A percentile compares a stretch with the other conserved stretches of the same genome.
Evolutionary conservation across 2,113 vertebrate genomes (phyloP).

Genomic region (Fulmarus glacialis): DNA sequence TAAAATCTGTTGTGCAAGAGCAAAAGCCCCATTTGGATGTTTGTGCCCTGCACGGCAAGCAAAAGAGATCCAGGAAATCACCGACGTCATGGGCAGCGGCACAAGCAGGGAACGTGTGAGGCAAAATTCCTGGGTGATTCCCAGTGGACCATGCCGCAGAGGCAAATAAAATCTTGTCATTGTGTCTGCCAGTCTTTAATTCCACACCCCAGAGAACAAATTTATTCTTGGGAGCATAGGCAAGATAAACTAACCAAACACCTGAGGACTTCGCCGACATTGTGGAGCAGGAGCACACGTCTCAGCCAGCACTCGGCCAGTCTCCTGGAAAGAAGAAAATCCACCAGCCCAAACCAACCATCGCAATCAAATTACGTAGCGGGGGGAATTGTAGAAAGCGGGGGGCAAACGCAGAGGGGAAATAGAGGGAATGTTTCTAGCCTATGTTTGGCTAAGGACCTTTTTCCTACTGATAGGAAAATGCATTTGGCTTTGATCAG

Average conservation of each 20-base stretch:
- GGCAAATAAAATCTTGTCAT: neutral
- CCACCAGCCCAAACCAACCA: neutral
- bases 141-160: neutral
- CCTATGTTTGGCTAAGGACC: neutral
- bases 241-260: neutral
- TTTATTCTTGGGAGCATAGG: neutral
- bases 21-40: neutral
- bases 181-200: neutral
- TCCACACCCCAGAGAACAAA: neutral
- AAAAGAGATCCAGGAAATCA: neutral
- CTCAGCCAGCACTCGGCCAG: no score
- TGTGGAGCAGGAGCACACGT: neutral
- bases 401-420: neutral
- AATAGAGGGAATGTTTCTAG: neutral
- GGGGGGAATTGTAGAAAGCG: neutral
- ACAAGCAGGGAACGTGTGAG: neutral
- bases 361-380: neutral
- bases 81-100: rapidly evolving
- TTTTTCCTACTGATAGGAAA: neutral
- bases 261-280: neutral
- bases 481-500: neutral
- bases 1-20: neutral
- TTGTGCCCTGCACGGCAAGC: neutral
- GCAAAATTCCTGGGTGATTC: neutral
- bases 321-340: neutral